Base-by-base conservation (phyloP, 2,888 invertebrate species). In the Parnassius smintheus region DNA sequence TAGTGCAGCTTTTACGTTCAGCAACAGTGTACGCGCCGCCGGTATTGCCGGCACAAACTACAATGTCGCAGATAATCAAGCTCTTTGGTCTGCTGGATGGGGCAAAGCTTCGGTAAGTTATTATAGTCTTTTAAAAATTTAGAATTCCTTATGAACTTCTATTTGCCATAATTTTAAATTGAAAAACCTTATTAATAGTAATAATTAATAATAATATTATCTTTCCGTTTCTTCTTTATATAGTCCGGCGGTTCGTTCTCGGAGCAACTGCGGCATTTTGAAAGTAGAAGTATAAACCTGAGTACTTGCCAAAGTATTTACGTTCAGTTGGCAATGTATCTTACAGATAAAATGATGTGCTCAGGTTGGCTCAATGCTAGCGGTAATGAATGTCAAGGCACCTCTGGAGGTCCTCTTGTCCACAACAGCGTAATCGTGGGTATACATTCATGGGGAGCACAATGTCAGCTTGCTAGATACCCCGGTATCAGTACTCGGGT, bases 301-400 rank as follows among this genome's bases (percentile, higher is more conserved):
- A 63, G 58, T 1, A 59, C 59, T 0, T 82, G 82, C 70, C 72
- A 66, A 49, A 45, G 53, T 2, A 74, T 75, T 1, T 82, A 82
- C 57, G 66, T 63, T 0, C 65, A 65, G 2, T 2, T 72, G 1
- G 67, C 72, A 1, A 18, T 35, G 2, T 56, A 57, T 2, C 55
- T 83, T 25, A 80, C 78, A 2, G 75, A 76, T 61, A 80, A 81
- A 70, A 83, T 85, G 83, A 35, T 85, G 66, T 86, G 86, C 71
- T 74, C 82, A n/a, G 86, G 84, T 2, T 79, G 76, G 76, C 69
- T 85, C 52, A 78, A 80, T 0, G 83, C 85, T 7, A 85, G 85
- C 41, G 82, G 86, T 42, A 86, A 82, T 65, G 82, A 83, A 72
- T 86, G 88, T 74, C 75, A 74, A 61, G 83, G 82, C 2, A 87